Evolutionary conservation across 1,140 invertebrate species (phyloP).

Genomic region (Chionoecetes opilio): DNA sequence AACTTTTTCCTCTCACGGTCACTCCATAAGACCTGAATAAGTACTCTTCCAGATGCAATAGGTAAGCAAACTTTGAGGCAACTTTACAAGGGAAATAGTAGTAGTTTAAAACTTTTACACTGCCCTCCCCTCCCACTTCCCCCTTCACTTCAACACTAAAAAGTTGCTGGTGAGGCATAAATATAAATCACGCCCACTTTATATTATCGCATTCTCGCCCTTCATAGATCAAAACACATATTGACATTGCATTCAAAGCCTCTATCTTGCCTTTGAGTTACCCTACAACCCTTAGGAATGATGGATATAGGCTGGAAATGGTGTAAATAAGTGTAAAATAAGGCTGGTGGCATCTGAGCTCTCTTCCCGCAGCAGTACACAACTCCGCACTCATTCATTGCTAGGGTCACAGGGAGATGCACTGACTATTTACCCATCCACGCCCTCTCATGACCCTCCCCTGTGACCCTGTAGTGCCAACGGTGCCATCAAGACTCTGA

Average conservation of each 20-base stretch:
- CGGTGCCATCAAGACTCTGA: not conserved
- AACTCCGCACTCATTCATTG: constrained; percentile 60
- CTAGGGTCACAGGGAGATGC: not conserved
- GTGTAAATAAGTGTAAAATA: not conserved
- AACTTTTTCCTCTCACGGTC: not conserved
- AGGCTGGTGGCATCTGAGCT: not conserved
- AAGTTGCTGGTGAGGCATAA: not conserved
- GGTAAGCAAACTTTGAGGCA: not conserved
- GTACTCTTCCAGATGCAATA: not conserved
- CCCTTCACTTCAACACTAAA: not conserved
- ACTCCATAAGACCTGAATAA: not conserved
- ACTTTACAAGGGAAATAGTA: no score
- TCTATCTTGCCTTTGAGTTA: not conserved
- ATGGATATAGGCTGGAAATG: not conserved
- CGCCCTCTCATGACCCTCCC: not conserved
- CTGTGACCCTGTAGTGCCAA: not conserved
- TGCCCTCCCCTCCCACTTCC: not conserved
- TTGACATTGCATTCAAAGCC: not conserved
- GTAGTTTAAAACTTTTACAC: not conserved
- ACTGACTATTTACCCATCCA: not conserved
- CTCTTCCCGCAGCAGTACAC: constrained; percentile 38
- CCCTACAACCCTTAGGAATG: not conserved
- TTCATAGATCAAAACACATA: not conserved
- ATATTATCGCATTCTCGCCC: not conserved
- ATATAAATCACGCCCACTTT: not conserved